phyloP scores from a whole-genome alignment of 2,797 vertebrate species.

The Coilia nasus region DNA sequence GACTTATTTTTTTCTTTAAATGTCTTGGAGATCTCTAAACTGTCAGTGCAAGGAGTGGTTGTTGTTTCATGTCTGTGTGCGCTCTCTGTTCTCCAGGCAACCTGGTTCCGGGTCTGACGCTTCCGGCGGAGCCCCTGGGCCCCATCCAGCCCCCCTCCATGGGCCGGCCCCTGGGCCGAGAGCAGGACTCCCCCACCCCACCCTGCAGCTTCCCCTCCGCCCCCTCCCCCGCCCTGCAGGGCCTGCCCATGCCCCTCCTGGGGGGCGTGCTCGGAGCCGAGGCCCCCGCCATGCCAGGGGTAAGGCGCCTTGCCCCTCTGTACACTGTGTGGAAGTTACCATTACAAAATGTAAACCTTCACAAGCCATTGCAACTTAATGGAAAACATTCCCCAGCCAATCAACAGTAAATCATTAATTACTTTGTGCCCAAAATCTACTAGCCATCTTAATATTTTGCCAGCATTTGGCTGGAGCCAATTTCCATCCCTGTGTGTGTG shows the following conservation, averaged over 20 bases:
- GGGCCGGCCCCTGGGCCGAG: conserved; percentile 66
- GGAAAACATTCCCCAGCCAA: no score
- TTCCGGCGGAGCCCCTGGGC: conserved; percentile 74
- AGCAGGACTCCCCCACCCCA: conserved; percentile 76
- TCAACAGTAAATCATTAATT: no score
- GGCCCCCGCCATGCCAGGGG: conserved; percentile 73
- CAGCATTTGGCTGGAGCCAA: no score
- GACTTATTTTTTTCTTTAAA: background rate
- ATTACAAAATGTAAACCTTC: no score
- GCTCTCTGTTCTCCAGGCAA: conserved; percentile 48
- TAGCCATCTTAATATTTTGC: no score
- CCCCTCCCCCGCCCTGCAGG: conserved; percentile 74
- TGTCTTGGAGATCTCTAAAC: background rate
- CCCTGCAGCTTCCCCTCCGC: conserved; percentile 71
- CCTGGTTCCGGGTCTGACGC: conserved; percentile 66
- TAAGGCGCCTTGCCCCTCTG: conserved; percentile 62
- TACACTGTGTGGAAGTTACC: no score
- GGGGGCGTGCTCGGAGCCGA: conserved; percentile 76
- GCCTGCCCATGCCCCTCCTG: conserved; percentile 76
- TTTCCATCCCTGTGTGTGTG: no score
- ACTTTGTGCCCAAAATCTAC: no score
- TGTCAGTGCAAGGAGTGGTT: background rate
- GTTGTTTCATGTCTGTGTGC: background rate
- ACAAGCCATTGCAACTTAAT: no score
- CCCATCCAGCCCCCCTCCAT: conserved; percentile 73